Evolutionary conservation across 1,140 invertebrate species (phyloP).

Genomic region (Drusus annulatus): DNA sequence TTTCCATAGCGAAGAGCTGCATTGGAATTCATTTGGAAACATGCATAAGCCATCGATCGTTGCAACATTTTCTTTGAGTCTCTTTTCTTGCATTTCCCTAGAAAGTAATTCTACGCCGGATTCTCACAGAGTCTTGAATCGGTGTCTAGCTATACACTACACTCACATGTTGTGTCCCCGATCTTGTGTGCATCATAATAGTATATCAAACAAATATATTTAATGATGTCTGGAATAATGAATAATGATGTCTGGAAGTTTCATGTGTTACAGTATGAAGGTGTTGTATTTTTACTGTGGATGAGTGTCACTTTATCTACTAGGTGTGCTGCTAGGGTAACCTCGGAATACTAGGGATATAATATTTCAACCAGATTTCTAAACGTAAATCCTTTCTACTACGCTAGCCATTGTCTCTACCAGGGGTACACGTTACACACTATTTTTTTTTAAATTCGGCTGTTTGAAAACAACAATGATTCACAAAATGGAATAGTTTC

Average conservation of each 20-base stretch:
- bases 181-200: background rate
- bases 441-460: no score
- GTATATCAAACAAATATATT: background rate
- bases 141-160: background rate
- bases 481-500: no score
- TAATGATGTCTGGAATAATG: no score
- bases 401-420: background rate
- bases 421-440: background rate
- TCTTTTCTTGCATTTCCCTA: background rate
- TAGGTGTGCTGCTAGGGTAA: background rate
- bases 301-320: background rate
- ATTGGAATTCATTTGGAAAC: background rate
- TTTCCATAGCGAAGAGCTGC: no score
- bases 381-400: constrained; percentile 15
- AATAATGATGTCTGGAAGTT: background rate
- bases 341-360: constrained; percentile 27
- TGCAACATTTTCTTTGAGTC: background rate
- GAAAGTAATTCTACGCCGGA: background rate
- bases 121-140: background rate
- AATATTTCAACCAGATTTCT: constrained; percentile 14
- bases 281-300: background rate
- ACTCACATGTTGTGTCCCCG: background rate
- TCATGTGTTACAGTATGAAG: background rate
- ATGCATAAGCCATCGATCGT: background rate
- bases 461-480: no score